A percentile compares a stretch with the other conserved stretches of the same genome.
Evolutionary conservation across 2,888 invertebrate genomes (phyloP).

Genomic region (Dromius quadrimaculatus): DNA sequence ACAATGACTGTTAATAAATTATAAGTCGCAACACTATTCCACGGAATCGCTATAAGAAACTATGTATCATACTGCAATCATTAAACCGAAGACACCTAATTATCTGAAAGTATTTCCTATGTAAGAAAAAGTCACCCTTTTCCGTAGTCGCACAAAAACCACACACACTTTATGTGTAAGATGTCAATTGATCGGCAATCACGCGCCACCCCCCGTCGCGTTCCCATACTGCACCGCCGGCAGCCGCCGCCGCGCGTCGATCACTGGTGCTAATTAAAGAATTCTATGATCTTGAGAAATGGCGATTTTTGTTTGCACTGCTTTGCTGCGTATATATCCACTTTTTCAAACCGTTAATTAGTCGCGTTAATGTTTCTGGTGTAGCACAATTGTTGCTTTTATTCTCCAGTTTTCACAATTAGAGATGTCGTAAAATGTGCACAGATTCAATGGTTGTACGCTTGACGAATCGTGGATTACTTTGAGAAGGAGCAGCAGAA

Average conservation of each 20-base stretch:
- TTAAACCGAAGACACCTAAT: not conserved
- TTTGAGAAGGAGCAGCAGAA: not conserved
- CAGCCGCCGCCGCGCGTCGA: not conserved
- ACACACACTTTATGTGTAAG: conserved; percentile 27
- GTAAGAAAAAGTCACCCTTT: not conserved
- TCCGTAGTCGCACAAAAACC: not conserved
- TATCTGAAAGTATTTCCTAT: not conserved
- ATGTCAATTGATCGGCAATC: conserved; percentile 11
- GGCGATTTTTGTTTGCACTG: conserved; percentile 15
- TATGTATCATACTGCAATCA: too few species aligned
- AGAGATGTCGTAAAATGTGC: conserved; percentile 40
- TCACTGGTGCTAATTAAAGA: conserved; percentile 45
- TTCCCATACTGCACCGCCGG: conserved; percentile 32
- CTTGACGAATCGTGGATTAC: conserved; percentile 23
- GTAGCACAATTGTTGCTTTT: conserved; percentile 35
- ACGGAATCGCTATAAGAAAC: too few species aligned
- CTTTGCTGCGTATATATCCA: conserved; percentile 4
- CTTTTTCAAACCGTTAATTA: conserved; percentile 40
- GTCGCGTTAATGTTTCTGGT: conserved; percentile 30
- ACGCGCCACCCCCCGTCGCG: conserved; percentile 4
- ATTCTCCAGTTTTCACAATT: conserved; percentile 38
- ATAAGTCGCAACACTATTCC: too few species aligned
- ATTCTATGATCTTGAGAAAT: conserved; percentile 45
- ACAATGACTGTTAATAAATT: too few species aligned
- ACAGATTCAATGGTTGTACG: conserved; percentile 42